Percentiles rank a stretch among this genome's conserved stretches.
These are phyloP conservation scores for Helicoverpa armigera DNA, from an alignment of 1,140 invertebrate genomes.

Conservation along the genomic window DNA sequence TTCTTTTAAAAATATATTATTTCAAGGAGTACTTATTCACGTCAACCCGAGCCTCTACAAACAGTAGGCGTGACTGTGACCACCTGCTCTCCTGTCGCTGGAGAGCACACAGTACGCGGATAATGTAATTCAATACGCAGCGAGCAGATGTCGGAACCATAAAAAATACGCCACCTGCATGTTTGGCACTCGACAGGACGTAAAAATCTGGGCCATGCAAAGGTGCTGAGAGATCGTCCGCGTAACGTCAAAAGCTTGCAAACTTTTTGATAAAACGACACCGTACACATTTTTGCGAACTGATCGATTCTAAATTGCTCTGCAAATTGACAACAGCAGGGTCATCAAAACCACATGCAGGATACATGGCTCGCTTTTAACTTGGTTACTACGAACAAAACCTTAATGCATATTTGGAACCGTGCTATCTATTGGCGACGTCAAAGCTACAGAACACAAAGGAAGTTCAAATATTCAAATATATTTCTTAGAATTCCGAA, in stretches of 20 bases:
- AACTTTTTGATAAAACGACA: constrained; percentile 31
- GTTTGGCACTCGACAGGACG: constrained; percentile 44
- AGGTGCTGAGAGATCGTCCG: constrained; percentile 38
- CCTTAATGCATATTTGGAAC: neutral
- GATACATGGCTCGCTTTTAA: neutral
- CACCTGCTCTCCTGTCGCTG: constrained; percentile 19
- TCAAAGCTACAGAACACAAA: neutral
- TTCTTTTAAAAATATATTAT: constrained; percentile 9
- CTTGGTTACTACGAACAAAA: constrained; percentile 8
- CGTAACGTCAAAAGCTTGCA: constrained; percentile 4
- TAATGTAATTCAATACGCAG: constrained; percentile 47
- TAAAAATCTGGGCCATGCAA: constrained; percentile 45
- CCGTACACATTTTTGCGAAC: constrained; percentile 34
- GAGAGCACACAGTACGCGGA: constrained; percentile 23
- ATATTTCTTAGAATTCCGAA: constrained; percentile 26
- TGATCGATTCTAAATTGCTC: constrained; percentile 35
- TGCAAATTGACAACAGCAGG: constrained; percentile 25
- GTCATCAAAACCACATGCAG: neutral
- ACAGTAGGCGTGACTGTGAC: constrained; percentile 18
- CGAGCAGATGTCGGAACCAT: constrained; percentile 33
- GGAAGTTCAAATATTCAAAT: constrained; percentile 30
- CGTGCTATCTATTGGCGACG: neutral
- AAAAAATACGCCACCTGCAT: constrained; percentile 47
- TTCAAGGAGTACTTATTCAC: neutral
- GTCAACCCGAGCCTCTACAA: constrained; percentile 15